Conservation (phyloP, 2,888 invertebrate species). For the Orchesellides sinensis region DNA sequence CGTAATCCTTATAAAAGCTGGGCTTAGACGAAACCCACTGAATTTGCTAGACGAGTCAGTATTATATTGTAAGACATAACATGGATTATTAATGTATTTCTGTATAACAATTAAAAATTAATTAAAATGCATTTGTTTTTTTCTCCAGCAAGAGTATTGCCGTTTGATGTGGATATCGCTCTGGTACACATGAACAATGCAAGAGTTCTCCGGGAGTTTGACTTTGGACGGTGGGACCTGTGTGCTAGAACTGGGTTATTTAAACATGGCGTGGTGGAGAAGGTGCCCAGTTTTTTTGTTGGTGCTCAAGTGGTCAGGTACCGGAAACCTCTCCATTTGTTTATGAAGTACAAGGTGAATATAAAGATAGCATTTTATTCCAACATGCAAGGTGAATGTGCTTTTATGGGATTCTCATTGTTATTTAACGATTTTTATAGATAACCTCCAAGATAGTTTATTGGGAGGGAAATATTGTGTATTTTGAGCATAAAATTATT, state of each 20-base stretch:
- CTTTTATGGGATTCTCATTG: too few relatives aligned
- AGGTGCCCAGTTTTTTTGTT: conserved; percentile 29
- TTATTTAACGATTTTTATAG: too few relatives aligned
- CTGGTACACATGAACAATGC: conserved; percentile 96
- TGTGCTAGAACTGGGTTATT: conserved; percentile 82
- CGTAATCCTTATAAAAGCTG: conserved; percentile 83
- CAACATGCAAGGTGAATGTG: too few relatives aligned
- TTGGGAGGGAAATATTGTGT: conserved; percentile 92
- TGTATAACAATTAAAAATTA: too few relatives aligned
- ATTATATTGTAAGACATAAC: conserved; percentile 85
- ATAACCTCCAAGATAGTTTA: conserved; percentile 79
- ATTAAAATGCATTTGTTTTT: too few relatives aligned
- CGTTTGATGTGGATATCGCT: conserved; percentile 92
- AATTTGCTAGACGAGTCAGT: conserved; percentile 84
- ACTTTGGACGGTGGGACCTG: conserved; percentile 91
- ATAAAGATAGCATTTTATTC: too few relatives aligned
- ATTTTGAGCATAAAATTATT: conserved; percentile 89
- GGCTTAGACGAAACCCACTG: conserved; percentile 83
- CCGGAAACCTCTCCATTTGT: conserved; percentile 87
- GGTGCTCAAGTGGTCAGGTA: conserved; percentile 82
- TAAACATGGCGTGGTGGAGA: conserved; percentile 1
- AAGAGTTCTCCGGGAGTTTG: conserved; percentile 89
- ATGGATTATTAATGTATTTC: too few relatives aligned
- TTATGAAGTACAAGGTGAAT: conserved; percentile 86
- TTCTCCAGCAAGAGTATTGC: conserved; percentile 83